Conservation (phyloP, 2,113 vertebrate genomes). For the Clinocottus analis region DNA sequence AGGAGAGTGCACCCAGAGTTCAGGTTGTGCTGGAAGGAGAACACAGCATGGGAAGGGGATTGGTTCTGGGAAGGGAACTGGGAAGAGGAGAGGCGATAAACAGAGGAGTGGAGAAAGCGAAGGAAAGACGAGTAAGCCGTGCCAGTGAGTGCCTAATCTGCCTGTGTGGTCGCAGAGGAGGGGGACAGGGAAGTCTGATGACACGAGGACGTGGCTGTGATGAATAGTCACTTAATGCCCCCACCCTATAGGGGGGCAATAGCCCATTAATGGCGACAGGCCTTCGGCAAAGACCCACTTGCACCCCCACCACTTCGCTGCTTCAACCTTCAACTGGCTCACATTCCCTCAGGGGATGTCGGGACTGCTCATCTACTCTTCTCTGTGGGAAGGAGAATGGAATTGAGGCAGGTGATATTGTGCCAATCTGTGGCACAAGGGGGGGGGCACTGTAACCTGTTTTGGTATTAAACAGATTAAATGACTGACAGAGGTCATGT, state of each 20-base stretch:
- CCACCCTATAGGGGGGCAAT: conserved; percentile 72
- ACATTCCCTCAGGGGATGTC: conserved; percentile 42
- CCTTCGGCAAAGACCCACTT: conserved; percentile 58
- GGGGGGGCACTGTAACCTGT: not conserved
- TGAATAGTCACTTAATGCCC: conserved; percentile 76
- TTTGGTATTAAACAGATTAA: conserved; percentile 1
- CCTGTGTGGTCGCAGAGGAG: conserved; percentile 56
- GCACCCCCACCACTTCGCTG: conserved; percentile 18
- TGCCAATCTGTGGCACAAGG: conserved; percentile 8
- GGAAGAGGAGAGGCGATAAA: conserved; percentile 33
- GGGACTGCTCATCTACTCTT: conserved; percentile 46
- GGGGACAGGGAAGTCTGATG: conserved; percentile 38
- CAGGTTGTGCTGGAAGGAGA: conserved; percentile 61
- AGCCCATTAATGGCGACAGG: conserved; percentile 77
- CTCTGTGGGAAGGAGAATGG: conserved; percentile 31
- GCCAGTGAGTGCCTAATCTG: conserved; percentile 56
- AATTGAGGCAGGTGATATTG: conserved; percentile 34
- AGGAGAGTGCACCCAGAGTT: conserved; percentile 78
- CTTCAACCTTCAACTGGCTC: conserved; percentile 49
- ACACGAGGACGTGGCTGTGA: conserved; percentile 72
- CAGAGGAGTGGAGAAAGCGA: conserved; percentile 8
- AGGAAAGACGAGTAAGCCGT: not conserved
- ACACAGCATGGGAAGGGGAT: conserved; percentile 46
- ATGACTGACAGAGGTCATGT: conserved; percentile 9
- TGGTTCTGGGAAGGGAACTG: conserved; percentile 50